Evolutionary conservation across 2,113 vertebrate genomes (phyloP).

Genomic region (Recurvirostra avosetta): DNA sequence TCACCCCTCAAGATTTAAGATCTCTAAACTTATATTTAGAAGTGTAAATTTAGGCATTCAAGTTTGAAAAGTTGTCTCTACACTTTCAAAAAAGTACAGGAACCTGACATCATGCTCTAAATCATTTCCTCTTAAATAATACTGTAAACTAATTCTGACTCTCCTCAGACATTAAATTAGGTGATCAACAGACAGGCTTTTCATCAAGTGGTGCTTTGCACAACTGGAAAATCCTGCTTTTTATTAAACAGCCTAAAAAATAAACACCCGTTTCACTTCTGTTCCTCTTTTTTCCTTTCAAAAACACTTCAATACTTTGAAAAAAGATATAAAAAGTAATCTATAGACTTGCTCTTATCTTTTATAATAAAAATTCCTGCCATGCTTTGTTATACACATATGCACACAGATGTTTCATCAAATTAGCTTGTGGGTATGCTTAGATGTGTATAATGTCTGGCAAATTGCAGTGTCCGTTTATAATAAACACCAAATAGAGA

Average conservation of each 20-base stretch:
- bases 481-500: slow-evolving; percentile 20
- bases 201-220: neutral
- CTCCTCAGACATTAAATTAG: neutral
- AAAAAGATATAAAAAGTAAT: neutral
- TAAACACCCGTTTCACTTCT: neutral
- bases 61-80: neutral
- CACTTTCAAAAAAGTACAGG: neutral
- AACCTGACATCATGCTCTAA: neutral
- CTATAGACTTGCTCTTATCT: neutral
- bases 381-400: neutral
- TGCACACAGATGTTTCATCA: slow-evolving; percentile 21
- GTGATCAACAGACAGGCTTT: neutral
- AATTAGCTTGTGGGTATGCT: neutral
- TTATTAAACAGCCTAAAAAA: neutral
- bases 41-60: neutral
- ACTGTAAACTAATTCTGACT: neutral
- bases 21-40: neutral
- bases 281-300: neutral
- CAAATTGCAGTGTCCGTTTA: neutral
- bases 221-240: slow-evolving; percentile 6
- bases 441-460: neutral
- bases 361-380: slow-evolving; percentile 28
- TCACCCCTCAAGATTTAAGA: neutral
- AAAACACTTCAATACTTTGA: neutral
- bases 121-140: neutral